Conservation (phyloP, 2,113 vertebrate genomes). For the Macquaria australasica region DNA sequence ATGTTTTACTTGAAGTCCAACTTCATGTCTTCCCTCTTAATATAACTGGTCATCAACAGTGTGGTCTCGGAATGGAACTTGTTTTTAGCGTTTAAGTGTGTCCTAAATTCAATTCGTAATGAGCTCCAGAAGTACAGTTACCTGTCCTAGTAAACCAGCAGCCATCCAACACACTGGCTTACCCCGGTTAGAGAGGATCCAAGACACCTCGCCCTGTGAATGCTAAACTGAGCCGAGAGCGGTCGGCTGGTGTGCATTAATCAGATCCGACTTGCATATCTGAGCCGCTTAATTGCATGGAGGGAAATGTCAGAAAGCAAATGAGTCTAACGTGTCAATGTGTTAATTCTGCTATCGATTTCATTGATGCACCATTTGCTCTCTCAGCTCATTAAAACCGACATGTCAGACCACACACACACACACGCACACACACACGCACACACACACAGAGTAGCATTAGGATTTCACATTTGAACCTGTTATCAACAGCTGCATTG, state of each 20-base stretch:
- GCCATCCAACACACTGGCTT: background rate
- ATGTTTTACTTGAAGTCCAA: too few species aligned
- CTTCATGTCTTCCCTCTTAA: background rate
- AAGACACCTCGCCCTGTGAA: constrained; percentile 13
- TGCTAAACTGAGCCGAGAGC: constrained; percentile 34
- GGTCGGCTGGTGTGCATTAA: constrained; percentile 59
- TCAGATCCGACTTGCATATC: constrained; percentile 79
- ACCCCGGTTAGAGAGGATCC: background rate
- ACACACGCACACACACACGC: constrained; percentile 58
- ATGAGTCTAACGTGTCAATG: constrained; percentile 79
- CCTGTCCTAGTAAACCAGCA: background rate
- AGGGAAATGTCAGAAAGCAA: constrained; percentile 82
- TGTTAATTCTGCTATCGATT: constrained; percentile 83
- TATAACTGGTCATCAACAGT: background rate
- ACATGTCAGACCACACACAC: constrained; percentile 64
- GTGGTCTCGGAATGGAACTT: background rate
- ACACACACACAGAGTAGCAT: constrained; percentile 49
- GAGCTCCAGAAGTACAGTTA: background rate
- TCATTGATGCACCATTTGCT: constrained; percentile 71
- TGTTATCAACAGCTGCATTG: background rate
- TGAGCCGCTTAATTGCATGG: constrained; percentile 78
- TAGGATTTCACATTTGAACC: background rate
- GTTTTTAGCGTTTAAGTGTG: background rate
- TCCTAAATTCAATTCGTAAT: too few species aligned
- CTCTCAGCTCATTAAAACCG: constrained; percentile 74